These are phyloP conservation scores for Nomia melanderi DNA, from an alignment of 1,140 invertebrate genomes.

Conservation along the genomic window DNA sequence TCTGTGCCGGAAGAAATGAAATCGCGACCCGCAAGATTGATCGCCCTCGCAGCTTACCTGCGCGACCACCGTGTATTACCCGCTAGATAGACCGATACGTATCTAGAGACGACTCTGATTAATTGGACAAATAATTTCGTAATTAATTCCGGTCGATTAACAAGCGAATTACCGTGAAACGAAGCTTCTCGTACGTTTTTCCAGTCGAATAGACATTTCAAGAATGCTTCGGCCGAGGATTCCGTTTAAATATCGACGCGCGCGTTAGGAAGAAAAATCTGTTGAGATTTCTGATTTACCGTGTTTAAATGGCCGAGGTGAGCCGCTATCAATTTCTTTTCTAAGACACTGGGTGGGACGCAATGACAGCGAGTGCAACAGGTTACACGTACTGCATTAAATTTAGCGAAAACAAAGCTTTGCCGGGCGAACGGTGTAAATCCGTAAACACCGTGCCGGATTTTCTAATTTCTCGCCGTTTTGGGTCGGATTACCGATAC, in stretches of 20 bases:
- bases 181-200: not conserved
- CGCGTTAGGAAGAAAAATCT: not conserved
- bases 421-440: no score
- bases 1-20: conserved; percentile 52
- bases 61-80: conserved; percentile 8
- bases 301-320: not conserved
- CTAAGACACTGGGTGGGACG: not conserved
- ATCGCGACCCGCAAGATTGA: conserved; percentile 55
- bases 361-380: conserved; percentile 26
- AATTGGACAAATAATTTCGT: conserved; percentile 67
- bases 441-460: no score
- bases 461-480: no score
- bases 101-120: conserved; percentile 57
- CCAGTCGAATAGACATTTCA: no score
- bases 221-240: no score
- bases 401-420: not conserved
- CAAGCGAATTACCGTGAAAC: conserved; percentile 49
- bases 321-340: conserved; percentile 6
- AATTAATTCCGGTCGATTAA: conserved; percentile 69
- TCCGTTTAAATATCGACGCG: not conserved
- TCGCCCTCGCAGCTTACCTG: conserved; percentile 43
- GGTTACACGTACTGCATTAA: not conserved
- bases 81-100: conserved; percentile 41
- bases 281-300: not conserved
- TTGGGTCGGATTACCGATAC: no score